Base-by-base conservation (phyloP, 92 coral and sea anemone species). In the Parazoanthus swiftii region DNA sequence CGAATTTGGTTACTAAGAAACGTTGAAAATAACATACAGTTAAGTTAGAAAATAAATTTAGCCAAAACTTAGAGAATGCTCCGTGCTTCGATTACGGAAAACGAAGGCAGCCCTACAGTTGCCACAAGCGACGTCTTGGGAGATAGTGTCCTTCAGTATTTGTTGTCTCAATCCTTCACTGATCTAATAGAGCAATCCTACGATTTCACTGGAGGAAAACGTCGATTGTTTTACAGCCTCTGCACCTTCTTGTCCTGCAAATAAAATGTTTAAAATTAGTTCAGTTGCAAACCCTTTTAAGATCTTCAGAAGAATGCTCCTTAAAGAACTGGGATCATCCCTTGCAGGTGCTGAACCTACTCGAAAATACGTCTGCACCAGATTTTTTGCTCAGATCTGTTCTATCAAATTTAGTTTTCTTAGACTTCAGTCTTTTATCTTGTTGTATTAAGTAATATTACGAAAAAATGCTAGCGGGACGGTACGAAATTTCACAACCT, bases 121-220 rank as follows among this genome's bases (percentile, higher is more conserved):
- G 10, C 20, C 66, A 58, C 20, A 8, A 11, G 66, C 66, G 21
- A 11, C 21, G 15, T 58, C 66, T 11, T 63, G 70, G 70, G 25
- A 18, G 70, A 63, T 63, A 3, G 15, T 18, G 70, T 20, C 70
- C 70, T 63, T 63, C 70, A 23, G 7, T 21, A 18, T 23, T 3
- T 2, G 25, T 4, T 63, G 68, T 25, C 68, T 16, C 25, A 20
- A 63, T 10, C 68, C 25, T 1, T 63, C 26, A 23, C n/a, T 26
- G 14, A 76, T 15, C 46, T 76, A 76, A 76, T 15, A 76, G 48
- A 76, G 80, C 26, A 76, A 39, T 51, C 87, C 87, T 43, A 71
- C 87, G n/a, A 84, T 84, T 71, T 84, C 87, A 84, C 87, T 84
- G 65, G 87, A 84, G 39, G 87, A 84, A 70, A 84, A 84, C 58